Conservation (phyloP, 53 echinoderm and acorn worm species). For the Arbacia lixula region DNA sequence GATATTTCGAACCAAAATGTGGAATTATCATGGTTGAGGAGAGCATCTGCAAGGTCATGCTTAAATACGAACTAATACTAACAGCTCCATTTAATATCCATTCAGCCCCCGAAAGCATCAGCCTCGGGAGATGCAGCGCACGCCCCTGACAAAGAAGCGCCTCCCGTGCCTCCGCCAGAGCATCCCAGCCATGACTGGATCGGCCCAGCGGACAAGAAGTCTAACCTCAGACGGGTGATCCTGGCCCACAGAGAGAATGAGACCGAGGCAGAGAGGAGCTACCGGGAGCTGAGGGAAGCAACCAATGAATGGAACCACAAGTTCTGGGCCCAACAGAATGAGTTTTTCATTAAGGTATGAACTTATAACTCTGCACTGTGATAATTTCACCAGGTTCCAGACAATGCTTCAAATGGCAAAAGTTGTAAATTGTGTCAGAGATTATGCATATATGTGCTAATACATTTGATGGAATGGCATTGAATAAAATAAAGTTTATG, state of each 20-base stretch:
- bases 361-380: no score
- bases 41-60: no score
- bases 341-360: conserved; percentile 86
- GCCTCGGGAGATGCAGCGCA: not conserved
- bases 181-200: conserved; percentile 82
- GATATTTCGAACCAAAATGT: no score
- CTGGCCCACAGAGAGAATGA: conserved; percentile 74
- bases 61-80: no score
- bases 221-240: conserved; percentile 76
- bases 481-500: no score
- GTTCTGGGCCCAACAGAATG: conserved; percentile 91
- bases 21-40: no score
- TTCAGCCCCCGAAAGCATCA: not conserved
- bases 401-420: no score
- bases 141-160: not conserved
- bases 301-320: conserved; percentile 84
- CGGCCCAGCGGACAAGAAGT: conserved; percentile 86
- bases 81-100: no score
- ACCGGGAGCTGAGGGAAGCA: conserved; percentile 68
- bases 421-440: no score
- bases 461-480: no score
- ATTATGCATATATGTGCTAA: no score
- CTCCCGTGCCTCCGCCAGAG: conserved; percentile 54
- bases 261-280: conserved; percentile 68
- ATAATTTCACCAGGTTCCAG: no score